phyloP scores from a whole-genome alignment of 2,888 invertebrate genomes.

The Caenorhabditis wallacei region DNA sequence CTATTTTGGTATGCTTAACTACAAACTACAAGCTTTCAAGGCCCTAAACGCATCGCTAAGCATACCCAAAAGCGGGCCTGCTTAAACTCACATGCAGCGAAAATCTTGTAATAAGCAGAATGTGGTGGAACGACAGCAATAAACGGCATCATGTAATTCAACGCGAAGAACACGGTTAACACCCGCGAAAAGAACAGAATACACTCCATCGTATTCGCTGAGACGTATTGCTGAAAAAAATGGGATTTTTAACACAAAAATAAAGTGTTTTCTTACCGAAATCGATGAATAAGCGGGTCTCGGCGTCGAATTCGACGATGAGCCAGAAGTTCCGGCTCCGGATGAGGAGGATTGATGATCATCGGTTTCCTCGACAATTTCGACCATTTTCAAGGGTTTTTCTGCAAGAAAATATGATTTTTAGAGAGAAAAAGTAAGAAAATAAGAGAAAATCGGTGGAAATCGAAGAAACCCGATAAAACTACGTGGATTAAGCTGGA shows the following conservation, averaged over 20 bases:
- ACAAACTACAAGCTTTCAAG: too few species aligned
- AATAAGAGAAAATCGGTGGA: constrained; percentile 1
- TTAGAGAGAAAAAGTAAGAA: background rate
- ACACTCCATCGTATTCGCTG: constrained; percentile 91
- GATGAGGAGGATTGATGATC: constrained; percentile 45
- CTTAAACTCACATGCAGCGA: constrained; percentile 86
- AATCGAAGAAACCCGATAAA: background rate
- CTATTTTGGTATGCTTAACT: too few species aligned
- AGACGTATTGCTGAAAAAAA: constrained; percentile 85
- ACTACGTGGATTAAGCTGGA: constrained; percentile 18
- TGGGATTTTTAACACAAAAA: background rate
- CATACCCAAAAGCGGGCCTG: too few species aligned
- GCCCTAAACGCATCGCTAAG: too few species aligned
- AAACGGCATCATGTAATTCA: constrained; percentile 92
- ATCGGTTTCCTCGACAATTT: constrained; percentile 66
- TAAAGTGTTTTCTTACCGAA: constrained; percentile 48
- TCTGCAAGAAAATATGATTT: background rate
- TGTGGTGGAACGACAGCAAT: constrained; percentile 86
- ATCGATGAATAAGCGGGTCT: constrained; percentile 11
- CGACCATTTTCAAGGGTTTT: constrained; percentile 48
- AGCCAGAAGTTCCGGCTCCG: constrained; percentile 37
- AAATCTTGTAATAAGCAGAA: constrained; percentile 92
- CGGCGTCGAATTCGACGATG: background rate
- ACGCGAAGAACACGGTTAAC: constrained; percentile 90
- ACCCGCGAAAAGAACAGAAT: constrained; percentile 92